Conservation (phyloP, 2,797 vertebrate species). For the Periophthalmus magnuspinnatus region DNA sequence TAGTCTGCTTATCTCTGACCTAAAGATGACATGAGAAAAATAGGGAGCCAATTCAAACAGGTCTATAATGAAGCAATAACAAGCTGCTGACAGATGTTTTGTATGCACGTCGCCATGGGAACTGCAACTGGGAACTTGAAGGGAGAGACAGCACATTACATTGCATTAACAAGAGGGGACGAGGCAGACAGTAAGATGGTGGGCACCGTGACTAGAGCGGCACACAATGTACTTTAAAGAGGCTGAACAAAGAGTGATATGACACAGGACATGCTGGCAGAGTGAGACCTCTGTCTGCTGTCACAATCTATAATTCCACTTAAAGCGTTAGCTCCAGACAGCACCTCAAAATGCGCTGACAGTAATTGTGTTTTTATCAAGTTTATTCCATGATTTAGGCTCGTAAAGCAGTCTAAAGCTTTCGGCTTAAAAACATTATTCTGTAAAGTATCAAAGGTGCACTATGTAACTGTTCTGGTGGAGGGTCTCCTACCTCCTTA, state of each 20-base stretch:
- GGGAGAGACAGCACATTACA: conserved; percentile 46
- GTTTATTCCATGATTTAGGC: conserved; percentile 10
- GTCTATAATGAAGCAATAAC: conserved; percentile 59
- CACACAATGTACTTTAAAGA: conserved; percentile 30
- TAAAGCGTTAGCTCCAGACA: background rate
- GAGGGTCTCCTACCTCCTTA: too few relatives aligned
- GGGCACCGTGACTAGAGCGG: conserved; percentile 22
- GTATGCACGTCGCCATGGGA: conserved; percentile 49
- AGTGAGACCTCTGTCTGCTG: conserved; percentile 6
- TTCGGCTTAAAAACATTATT: background rate
- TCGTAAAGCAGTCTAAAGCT: background rate
- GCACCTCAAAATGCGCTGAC: conserved; percentile 1
- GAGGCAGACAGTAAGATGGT: conserved; percentile 14
- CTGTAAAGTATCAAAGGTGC: background rate
- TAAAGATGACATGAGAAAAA: conserved; percentile 26
- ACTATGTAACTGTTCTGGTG: too few relatives aligned
- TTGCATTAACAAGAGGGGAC: conserved; percentile 46
- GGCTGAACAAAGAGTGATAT: conserved; percentile 16
- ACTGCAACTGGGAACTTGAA: conserved; percentile 45
- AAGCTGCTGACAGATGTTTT: conserved; percentile 43
- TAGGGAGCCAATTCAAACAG: conserved; percentile 23
- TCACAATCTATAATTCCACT: conserved; percentile 10
- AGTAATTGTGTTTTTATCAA: conserved; percentile 13
- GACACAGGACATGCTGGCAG: background rate
- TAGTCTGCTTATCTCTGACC: conserved; percentile 62